These are phyloP conservation scores for Chromis chromis DNA, from an alignment of 2,797 vertebrate species.

Conservation along the genomic window DNA sequence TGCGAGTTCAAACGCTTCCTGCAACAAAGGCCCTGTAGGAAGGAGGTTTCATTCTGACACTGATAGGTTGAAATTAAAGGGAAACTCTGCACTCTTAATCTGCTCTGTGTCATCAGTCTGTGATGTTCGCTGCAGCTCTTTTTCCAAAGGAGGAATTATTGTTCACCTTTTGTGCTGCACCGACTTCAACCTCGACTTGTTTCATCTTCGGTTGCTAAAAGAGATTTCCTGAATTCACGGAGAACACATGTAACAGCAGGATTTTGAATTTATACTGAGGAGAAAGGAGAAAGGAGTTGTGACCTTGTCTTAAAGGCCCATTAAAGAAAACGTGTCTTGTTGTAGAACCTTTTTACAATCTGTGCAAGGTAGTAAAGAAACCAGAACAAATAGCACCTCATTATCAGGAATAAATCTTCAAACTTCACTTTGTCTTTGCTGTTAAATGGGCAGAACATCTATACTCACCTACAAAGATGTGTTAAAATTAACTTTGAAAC, in stretches of 20 bases:
- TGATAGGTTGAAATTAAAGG: slow-evolving; percentile 44
- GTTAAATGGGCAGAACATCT: background rate
- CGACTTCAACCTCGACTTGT: slow-evolving; percentile 8
- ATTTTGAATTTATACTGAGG: slow-evolving; percentile 1
- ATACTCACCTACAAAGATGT: background rate
- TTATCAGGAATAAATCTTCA: background rate
- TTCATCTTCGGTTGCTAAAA: background rate
- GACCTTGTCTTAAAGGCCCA: slow-evolving; percentile 1
- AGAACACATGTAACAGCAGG: background rate
- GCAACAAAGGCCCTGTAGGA: slow-evolving; percentile 37
- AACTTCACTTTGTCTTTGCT: background rate
- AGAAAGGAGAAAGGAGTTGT: slow-evolving; percentile 3
- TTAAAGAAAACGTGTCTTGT: background rate
- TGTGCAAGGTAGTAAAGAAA: background rate
- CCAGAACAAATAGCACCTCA: background rate
- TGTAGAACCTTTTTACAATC: background rate
- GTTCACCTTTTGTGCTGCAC: slow-evolving; percentile 7
- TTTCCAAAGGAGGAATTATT: background rate
- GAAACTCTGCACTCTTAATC: slow-evolving; percentile 24
- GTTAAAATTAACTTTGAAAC: background rate
- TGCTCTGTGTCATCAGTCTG: slow-evolving; percentile 23
- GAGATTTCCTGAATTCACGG: background rate
- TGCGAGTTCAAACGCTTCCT: slow-evolving; percentile 38
- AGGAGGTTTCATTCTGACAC: slow-evolving; percentile 44
- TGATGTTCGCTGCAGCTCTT: slow-evolving; percentile 27